Base-by-base conservation (phyloP, 2,113 vertebrate genomes). In the Baryphthengus martii region DNA sequence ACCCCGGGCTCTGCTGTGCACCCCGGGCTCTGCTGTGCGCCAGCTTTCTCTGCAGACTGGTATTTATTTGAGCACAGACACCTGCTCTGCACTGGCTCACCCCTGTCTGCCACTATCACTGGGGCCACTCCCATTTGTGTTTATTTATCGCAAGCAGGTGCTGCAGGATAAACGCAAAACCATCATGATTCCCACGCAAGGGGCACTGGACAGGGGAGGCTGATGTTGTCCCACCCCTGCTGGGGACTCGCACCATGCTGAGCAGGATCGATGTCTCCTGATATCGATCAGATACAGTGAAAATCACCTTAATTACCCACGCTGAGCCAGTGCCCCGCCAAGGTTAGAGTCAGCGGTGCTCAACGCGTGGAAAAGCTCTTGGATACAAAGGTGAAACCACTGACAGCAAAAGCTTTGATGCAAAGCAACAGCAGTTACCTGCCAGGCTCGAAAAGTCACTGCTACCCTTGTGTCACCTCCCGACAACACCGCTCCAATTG, bases 121-220 rank as follows among this genome's bases (percentile, higher is more conserved):
- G 3, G 3, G 13, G 18, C 5, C 28, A 6, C 26, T 13, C 31
- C 31, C 3, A 5, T 50, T n/a, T 23, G 24, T 6, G 10, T 28
- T 33, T 39, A 15, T 28, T 37, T 42, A 23, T 9, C 17, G 65
- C 29, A 37, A 37, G n/a, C 2, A 3, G 25, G 40, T 29, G 62
- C 55, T 68, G 47, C 16, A 40, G 77, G 40, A 19, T 13, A 16
- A 76, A 19, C 11, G 8, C 0, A 2, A 78, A 18, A 79, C 52
- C 9, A 3, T 3, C 6, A 1, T 0, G 0, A 44, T 53, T 35
- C 26, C 44, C 59, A 39, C 1, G 2, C 63, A 18, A 18, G 42
- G 24, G 56, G 58, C 3, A 5, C 16, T 2, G 40, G 53, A 31
- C 13, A 37, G 39, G 2, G 2, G 29, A 33, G 50, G 50, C 14